Base-by-base conservation (phyloP, 1,140 invertebrate species). In the Panagrolaimus sp. region DNA sequence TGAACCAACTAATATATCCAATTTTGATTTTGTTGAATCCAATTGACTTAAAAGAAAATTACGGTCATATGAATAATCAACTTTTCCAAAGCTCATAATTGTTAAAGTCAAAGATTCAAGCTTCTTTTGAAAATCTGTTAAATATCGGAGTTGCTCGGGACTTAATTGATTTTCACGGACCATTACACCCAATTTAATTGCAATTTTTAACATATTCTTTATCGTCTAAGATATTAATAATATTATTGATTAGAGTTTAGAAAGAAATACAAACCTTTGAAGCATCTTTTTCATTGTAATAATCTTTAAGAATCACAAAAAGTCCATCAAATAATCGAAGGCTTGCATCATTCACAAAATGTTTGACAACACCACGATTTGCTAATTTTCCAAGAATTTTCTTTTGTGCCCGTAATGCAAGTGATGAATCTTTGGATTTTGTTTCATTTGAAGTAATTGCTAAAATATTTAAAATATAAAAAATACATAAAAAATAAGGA, bases 211-310 rank as follows among this genome's bases (percentile, higher is more conserved):
- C 32, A 65, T 28, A 43, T 43, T 32, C 10, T 65, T 65, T 12
- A 65, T 43, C 17, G 43, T 45, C 63, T 58, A 28, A 17, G 17
- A 21, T 12, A n/a, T n/a, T 58, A 28, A n/a, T n/a, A n/a, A n/a
- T 6, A 58, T 3, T 58, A 48, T 58, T 21, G 1, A 55, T 10
- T 14, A 8, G 21, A 58, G 15, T 58, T 58, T 58, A 21, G 14
- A 58, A 24, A 24, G 12, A 55, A 4, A 17, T 69, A 66, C 43
- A 15, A 15, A 67, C 66, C 47, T 67, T 67, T 64, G 21, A 17
- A 46, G 66, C 66, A 28, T 67, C 66, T n/a, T 52, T 67, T 63
- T 67, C 43, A 32, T 17, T 67, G 24, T 67, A 67, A 63, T 55
- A 55, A 52, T 67, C 44, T 43, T 67, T 67, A n/a, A 67, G 32